Conservation (phyloP, 1,140 invertebrate genomes). For the Cryptotermes secundus region DNA sequence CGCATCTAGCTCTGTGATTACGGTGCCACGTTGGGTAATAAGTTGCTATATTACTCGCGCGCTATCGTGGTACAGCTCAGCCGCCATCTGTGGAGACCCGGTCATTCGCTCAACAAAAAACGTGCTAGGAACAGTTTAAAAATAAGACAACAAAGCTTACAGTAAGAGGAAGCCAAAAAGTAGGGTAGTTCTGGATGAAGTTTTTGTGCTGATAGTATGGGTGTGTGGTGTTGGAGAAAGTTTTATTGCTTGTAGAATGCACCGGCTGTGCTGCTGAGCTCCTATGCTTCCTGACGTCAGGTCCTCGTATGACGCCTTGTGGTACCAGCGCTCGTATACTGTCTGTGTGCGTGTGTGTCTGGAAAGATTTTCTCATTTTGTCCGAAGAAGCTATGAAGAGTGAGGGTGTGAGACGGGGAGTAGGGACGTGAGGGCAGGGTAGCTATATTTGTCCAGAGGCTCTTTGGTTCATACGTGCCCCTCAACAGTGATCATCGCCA, state of each 20-base stretch:
- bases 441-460: neutral
- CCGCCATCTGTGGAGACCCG: neutral
- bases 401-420: neutral
- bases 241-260: neutral
- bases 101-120: constrained; percentile 13
- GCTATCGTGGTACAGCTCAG: neutral
- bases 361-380: constrained; percentile 9
- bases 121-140: neutral
- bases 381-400: neutral
- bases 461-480: neutral
- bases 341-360: neutral
- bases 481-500: neutral
- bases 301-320: neutral
- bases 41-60: neutral
- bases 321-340: neutral
- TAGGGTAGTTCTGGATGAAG: neutral
- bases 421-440: neutral
- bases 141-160: constrained; percentile 13
- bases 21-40: neutral
- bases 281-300: neutral
- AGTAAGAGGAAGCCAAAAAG: neutral
- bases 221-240: constrained; percentile 4
- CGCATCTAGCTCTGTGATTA: neutral
- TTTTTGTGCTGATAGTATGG: neutral
- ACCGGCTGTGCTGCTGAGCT: neutral